phyloP scores from a whole-genome alignment of 1,140 invertebrate species.

The Dendrolimus kikuchii region DNA sequence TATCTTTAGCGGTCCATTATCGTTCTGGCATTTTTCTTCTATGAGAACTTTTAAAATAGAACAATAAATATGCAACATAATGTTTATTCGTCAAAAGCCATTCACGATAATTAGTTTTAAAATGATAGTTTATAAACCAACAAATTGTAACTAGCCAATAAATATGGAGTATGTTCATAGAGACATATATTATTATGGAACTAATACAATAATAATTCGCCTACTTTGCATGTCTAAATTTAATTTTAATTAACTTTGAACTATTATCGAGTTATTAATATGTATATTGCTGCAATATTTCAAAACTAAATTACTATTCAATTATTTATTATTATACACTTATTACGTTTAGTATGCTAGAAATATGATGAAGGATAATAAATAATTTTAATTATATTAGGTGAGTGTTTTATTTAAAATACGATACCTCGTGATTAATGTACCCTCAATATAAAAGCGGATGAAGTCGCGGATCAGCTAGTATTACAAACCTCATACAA shows the following conservation, averaged over 20 bases:
- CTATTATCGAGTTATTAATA: constrained; percentile 62
- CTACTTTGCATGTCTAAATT: constrained; percentile 66
- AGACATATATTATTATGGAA: constrained; percentile 43
- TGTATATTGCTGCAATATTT: constrained; percentile 69
- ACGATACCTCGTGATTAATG: too few species aligned
- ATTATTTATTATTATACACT: constrained; percentile 75
- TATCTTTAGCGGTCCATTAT: too few species aligned
- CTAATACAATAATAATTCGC: constrained; percentile 67
- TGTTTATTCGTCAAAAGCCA: too few species aligned
- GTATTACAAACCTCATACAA: too few species aligned
- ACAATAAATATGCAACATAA: too few species aligned
- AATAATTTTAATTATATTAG: constrained; percentile 75
- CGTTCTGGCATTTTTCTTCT: too few species aligned
- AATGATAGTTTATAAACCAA: constrained; percentile 1
- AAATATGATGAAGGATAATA: constrained; percentile 75
- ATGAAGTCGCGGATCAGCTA: too few species aligned
- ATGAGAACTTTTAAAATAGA: too few species aligned
- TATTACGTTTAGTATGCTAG: constrained; percentile 75
- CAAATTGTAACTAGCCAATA: constrained; percentile 22
- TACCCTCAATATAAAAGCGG: too few species aligned
- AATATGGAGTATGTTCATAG: constrained; percentile 12
- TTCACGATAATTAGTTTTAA: too few species aligned
- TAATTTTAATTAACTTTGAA: constrained; percentile 56
- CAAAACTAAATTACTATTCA: constrained; percentile 71
- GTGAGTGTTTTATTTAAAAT: constrained; percentile 53